Percentiles rank a stretch among this genome's conserved stretches.
These are phyloP conservation scores for Loxodonta africana DNA, from an alignment of 2,113 vertebrate species.

Conservation along the genomic window DNA sequence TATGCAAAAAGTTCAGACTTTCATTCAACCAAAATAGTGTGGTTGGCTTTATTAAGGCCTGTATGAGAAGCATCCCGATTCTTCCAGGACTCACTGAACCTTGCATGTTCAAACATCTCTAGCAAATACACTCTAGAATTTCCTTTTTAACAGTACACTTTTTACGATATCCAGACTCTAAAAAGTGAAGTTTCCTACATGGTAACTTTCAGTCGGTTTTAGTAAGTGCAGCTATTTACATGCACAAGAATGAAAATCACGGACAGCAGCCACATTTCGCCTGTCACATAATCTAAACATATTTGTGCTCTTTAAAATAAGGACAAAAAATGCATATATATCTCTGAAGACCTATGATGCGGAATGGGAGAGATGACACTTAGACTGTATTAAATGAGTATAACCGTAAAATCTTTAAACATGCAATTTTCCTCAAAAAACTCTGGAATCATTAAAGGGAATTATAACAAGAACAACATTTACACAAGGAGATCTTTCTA, in stretches of 20 bases:
- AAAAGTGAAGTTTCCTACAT: neutral
- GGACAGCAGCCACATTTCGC: neutral
- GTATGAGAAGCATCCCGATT: neutral
- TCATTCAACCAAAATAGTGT: neutral
- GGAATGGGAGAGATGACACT: neutral
- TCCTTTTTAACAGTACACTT: neutral
- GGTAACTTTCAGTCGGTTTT: neutral
- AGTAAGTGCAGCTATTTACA: constrained; percentile 22
- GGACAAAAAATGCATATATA: neutral
- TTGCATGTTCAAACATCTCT: neutral
- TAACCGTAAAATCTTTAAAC: neutral
- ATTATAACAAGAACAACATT: neutral
- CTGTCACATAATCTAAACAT: neutral
- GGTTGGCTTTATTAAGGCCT: neutral
- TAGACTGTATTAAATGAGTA: neutral
- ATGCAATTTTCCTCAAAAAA: neutral
- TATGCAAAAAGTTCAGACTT: neutral
- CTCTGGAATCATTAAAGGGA: neutral
- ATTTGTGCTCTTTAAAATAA: neutral
- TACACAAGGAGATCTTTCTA: neutral
- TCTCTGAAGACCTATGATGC: neutral
- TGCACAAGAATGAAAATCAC: constrained; percentile 38
- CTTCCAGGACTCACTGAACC: neutral
- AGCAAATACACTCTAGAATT: neutral
- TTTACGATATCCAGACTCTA: constrained; percentile 12